Evolutionary conservation across 2,113 vertebrate genomes (phyloP).

Genomic region (pig (Sus scrofa)): T2T-Sscrofa CM000814.6:13895501-13896000

Average conservation of each 20-base stretch:
- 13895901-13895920: accelerated
- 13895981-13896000: not conserved
- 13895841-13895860: not conserved
- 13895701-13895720: not conserved
- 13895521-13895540: not conserved
- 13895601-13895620: not conserved
- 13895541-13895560: not conserved
- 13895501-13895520: not conserved
- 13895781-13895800: not conserved
- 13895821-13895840: conserved; percentile 5
- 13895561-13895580: not conserved
- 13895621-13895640: not conserved
- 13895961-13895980: not conserved
- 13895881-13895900: not conserved
- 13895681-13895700: conserved; percentile 8
- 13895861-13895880: not conserved
- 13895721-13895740: not conserved
- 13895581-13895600: not conserved
- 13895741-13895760: not conserved
- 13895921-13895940: not conserved
- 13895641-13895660: not conserved
- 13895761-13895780: not conserved
- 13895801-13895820: not conserved
- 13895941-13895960: not conserved
- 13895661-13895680: not conserved